Conservation (phyloP, 2,797 vertebrate species). For the Sebastes taczanowskii region DNA sequence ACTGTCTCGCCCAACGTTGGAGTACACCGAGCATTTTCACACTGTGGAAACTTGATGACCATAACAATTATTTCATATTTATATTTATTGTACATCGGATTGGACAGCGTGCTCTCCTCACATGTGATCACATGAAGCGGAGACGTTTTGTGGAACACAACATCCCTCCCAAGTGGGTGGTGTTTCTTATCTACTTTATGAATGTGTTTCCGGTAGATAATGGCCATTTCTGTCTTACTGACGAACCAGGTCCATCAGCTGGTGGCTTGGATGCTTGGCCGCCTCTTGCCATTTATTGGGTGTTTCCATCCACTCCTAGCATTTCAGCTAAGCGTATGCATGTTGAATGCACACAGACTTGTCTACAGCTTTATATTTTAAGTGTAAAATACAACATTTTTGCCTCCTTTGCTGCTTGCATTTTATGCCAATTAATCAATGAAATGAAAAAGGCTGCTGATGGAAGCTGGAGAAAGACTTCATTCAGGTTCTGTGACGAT, state of each 20-base stretch:
- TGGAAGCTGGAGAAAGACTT: not conserved
- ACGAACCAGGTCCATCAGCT: not conserved
- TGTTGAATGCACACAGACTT: not conserved
- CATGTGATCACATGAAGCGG: not conserved
- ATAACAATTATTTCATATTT: not conserved
- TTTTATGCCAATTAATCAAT: not conserved
- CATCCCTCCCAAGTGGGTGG: not conserved
- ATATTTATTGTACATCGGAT: slow-evolving; percentile 48
- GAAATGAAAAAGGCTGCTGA: slow-evolving; percentile 1
- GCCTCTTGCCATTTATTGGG: not conserved
- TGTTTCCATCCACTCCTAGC: not conserved
- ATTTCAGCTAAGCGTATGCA: slow-evolving; percentile 18
- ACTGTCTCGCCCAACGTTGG: slow-evolving; percentile 7
- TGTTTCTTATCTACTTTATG: not conserved
- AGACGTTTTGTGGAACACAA: not conserved
- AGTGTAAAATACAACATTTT: not conserved
- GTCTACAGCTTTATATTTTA: not conserved
- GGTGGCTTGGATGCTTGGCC: too few species aligned
- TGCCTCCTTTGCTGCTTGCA: slow-evolving; percentile 21
- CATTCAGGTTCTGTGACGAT: not conserved
- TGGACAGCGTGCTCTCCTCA: not conserved
- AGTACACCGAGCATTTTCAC: not conserved
- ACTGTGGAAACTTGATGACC: slow-evolving; percentile 33
- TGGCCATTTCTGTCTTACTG: not conserved
- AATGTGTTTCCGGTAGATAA: not conserved